These are phyloP conservation scores for Aurelia aurita DNA, from an alignment of 30 jellyfish, hydroid and myxozoan species.

Conservation along the genomic window DNA sequence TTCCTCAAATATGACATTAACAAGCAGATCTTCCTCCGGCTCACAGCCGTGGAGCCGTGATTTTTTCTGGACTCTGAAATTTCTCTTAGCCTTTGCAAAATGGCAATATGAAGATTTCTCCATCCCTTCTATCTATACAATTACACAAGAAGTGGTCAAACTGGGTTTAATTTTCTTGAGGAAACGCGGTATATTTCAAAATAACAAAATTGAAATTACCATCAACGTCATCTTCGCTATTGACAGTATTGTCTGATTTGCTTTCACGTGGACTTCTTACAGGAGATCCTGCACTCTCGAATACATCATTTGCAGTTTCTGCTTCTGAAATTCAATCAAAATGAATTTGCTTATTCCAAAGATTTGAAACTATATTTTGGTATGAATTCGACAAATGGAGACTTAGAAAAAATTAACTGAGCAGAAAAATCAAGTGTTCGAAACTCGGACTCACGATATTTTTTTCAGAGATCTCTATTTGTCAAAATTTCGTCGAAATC, in stretches of 20 bases:
- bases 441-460: too few species aligned
- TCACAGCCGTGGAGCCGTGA: too few species aligned
- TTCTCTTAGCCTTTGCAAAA: too few species aligned
- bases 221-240: slow-evolving; percentile 54
- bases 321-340: neutral
- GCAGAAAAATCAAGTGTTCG: too few species aligned
- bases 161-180: too few species aligned
- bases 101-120: neutral
- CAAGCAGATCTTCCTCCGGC: too few species aligned
- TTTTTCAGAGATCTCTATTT: too few species aligned
- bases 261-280: slow-evolving; percentile 28
- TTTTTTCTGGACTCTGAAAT: too few species aligned
- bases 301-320: neutral
- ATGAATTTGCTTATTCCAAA: neutral
- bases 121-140: neutral
- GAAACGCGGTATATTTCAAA: neutral
- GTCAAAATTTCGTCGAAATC: too few species aligned
- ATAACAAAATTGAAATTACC: neutral
- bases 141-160: neutral
- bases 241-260: slow-evolving; percentile 18
- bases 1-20: too few species aligned
- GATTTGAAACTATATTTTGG: neutral
- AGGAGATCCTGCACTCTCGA: slow-evolving; percentile 10
- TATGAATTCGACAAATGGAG: too few species aligned
- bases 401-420: too few species aligned